Percentiles rank a stretch among this genome's conserved stretches.
Conservation (phyloP, 2,888 invertebrate species). For the Drepanosiphum platanoidis region DNA sequence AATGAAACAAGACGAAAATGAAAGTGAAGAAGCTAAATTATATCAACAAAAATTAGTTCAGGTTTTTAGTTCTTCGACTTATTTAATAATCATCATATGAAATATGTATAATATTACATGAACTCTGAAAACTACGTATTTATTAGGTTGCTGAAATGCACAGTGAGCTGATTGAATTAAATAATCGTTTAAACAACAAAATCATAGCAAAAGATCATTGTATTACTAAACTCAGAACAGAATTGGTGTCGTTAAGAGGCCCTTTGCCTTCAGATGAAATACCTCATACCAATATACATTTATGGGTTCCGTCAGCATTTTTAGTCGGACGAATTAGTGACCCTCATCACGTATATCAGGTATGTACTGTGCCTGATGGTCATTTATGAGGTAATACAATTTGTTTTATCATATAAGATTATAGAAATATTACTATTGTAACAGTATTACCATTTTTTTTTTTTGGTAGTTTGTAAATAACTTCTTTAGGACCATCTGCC, state of each 20-base stretch:
- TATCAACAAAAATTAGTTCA: conserved; percentile 89
- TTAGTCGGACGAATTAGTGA: conserved; percentile 78
- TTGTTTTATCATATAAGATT: too few relatives aligned
- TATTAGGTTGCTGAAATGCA: conserved; percentile 91
- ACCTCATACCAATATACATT: conserved; percentile 74
- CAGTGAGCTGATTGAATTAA: conserved; percentile 92
- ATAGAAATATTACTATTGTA: too few relatives aligned
- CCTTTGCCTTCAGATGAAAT: conserved; percentile 70
- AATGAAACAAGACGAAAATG: conserved; percentile 72
- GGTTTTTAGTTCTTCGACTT: conserved; percentile 68
- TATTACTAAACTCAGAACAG: conserved; percentile 72
- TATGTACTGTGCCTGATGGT: too few relatives aligned
- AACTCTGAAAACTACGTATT: not conserved
- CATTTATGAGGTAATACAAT: too few relatives aligned
- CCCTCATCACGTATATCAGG: conserved; percentile 90
- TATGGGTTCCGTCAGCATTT: conserved; percentile 89
- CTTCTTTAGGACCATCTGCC: too few relatives aligned
- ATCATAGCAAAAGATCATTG: conserved; percentile 74
- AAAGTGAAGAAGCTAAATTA: conserved; percentile 78
- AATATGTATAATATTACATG: not conserved
- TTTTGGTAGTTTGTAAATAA: too few relatives aligned
- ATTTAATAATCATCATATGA: not conserved
- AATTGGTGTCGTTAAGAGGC: conserved; percentile 75
- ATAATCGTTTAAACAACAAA: conserved; percentile 80
- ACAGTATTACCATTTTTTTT: too few relatives aligned